Conservation (phyloP, 2,888 invertebrate genomes). For the Endotricha flammealis region DNA sequence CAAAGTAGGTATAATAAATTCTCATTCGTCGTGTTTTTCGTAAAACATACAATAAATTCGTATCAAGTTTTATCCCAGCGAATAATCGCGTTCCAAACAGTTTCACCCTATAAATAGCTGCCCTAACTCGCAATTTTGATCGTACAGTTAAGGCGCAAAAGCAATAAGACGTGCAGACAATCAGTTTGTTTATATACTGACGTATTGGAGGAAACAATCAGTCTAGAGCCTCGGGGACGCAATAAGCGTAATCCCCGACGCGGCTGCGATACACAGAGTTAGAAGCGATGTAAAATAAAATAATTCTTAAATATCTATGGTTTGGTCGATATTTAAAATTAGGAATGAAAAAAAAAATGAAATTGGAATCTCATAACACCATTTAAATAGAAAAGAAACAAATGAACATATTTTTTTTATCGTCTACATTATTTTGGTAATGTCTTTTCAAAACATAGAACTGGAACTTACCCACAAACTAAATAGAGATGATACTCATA, state of each 20-base stretch:
- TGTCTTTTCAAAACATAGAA: too few relatives aligned
- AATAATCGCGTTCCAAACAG: slow-evolving; percentile 13
- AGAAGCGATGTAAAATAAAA: slow-evolving; percentile 30
- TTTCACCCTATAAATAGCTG: slow-evolving; percentile 21
- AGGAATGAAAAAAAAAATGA: too few relatives aligned
- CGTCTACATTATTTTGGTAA: too few relatives aligned
- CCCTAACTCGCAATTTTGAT: slow-evolving; percentile 28
- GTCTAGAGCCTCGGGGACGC: slow-evolving; percentile 54
- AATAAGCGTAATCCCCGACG: slow-evolving; percentile 66
- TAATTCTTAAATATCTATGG: too few relatives aligned
- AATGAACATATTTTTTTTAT: too few relatives aligned
- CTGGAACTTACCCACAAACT: too few relatives aligned
- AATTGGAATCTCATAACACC: too few relatives aligned
- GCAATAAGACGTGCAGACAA: slow-evolving; percentile 41
- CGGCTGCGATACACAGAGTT: slow-evolving; percentile 29
- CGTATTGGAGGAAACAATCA: slow-evolving; percentile 59
- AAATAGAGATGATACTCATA: too few relatives aligned
- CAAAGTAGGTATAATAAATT: too few relatives aligned
- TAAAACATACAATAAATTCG: slow-evolving; percentile 5
- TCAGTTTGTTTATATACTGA: slow-evolving; percentile 64
- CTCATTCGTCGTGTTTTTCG: not conserved
- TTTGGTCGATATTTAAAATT: too few relatives aligned
- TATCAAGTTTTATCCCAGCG: slow-evolving; percentile 11
- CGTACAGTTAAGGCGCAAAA: slow-evolving; percentile 11
- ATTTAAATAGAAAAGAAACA: too few relatives aligned